A percentile compares a stretch with the other conserved stretches of the same genome.
Conservation (phyloP, 2,888 invertebrate genomes). For the Idaea biselata region DNA sequence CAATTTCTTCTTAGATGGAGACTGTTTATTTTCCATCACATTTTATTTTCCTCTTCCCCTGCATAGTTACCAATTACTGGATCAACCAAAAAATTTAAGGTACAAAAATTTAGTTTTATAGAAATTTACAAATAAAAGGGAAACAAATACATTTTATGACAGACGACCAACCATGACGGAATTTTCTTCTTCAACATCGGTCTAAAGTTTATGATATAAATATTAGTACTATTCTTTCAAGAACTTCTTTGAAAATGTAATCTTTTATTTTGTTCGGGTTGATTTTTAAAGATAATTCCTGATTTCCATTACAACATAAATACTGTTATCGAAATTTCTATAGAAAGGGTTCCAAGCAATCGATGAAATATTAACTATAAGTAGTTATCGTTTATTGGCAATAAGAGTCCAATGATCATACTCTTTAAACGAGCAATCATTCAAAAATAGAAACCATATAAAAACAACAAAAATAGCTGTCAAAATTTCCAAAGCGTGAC, state of each 20-base stretch:
- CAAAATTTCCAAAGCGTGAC: conserved; percentile 70
- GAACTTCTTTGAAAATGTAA: neutral
- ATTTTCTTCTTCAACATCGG: conserved; percentile 36
- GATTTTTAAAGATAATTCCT: too few species aligned
- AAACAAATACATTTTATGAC: conserved; percentile 50
- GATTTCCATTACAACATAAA: too few species aligned
- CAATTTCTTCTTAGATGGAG: conserved; percentile 65
- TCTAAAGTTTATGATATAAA: conserved; percentile 19
- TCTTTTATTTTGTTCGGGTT: neutral
- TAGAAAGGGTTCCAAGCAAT: neutral
- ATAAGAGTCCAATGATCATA: conserved; percentile 16
- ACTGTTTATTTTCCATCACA: conserved; percentile 77
- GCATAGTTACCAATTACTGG: conserved; percentile 59
- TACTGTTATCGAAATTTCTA: neutral
- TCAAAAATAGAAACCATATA: conserved; percentile 61
- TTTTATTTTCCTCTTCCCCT: conserved; percentile 67
- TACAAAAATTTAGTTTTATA: conserved; percentile 48
- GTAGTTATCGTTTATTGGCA: neutral
- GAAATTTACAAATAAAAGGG: conserved; percentile 3
- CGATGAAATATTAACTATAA: neutral
- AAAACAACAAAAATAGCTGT: conserved; percentile 60
- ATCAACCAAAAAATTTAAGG: conserved; percentile 34
- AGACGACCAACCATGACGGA: conserved; percentile 31
- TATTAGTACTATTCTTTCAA: neutral
- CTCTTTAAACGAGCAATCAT: conserved; percentile 38